A percentile compares a stretch with the other conserved stretches of the same genome.
These are phyloP conservation scores for Oreochromis aureus DNA, from an alignment of 2,113 vertebrate genomes.

Conservation along the genomic window DNA sequence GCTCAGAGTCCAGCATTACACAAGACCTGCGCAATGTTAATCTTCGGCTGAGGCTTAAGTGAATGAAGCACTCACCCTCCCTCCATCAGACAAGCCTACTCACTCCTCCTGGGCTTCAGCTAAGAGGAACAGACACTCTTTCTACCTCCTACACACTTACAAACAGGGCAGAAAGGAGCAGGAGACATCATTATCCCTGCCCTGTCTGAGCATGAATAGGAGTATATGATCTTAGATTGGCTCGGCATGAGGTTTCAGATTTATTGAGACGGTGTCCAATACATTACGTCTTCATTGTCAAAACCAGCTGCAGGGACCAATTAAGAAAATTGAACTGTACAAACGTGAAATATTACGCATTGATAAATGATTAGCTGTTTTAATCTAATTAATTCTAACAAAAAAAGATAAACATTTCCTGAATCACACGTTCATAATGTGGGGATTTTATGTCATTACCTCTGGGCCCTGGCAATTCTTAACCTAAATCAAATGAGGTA, in stretches of 20 bases:
- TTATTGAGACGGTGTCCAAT: background rate
- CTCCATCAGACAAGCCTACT: slow-evolving; percentile 8
- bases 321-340: background rate
- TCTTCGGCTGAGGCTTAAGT: slow-evolving; percentile 48
- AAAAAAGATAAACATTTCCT: background rate
- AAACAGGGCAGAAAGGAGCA: slow-evolving; percentile 34
- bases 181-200: slow-evolving; percentile 36
- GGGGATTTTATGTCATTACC: background rate
- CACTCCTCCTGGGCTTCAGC: slow-evolving; percentile 34
- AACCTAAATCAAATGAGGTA: background rate
- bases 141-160: slow-evolving; percentile 50
- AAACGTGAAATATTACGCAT: background rate
- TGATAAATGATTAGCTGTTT: background rate
- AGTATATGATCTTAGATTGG: background rate
- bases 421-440: background rate
- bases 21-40: slow-evolving; percentile 55
- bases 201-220: slow-evolving; percentile 14
- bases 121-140: slow-evolving; percentile 38
- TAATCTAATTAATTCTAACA: background rate
- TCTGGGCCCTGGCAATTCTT: background rate
- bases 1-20: slow-evolving; percentile 51
- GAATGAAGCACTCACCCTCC: slow-evolving; percentile 26
- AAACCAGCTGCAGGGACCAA: background rate
- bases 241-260: slow-evolving; percentile 12
- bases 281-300: background rate